These are phyloP conservation scores for Mantis religiosa DNA, from an alignment of 2,888 invertebrate genomes.

Conservation along the genomic window DNA sequence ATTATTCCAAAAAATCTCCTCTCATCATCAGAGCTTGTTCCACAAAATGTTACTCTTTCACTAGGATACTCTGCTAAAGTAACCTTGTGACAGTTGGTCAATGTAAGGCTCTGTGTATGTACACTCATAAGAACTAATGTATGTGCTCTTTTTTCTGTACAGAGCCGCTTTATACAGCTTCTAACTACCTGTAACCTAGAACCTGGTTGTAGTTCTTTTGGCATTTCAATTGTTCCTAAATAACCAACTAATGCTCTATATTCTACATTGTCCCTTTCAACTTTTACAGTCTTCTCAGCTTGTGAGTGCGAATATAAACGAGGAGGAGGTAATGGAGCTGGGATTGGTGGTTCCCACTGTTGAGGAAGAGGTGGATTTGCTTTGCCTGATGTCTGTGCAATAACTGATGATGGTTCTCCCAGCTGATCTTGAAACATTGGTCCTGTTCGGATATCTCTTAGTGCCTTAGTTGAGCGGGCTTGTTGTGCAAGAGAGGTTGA, in stretches of 20 bases:
- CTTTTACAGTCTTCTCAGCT: constrained; percentile 24
- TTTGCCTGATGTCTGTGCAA: constrained; percentile 22
- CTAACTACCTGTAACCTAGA: constrained; percentile 70
- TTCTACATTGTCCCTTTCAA: constrained; percentile 32
- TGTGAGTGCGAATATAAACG: constrained; percentile 39
- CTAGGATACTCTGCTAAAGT: constrained; percentile 83
- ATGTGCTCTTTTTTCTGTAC: constrained; percentile 83
- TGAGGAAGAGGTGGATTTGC: constrained; percentile 40
- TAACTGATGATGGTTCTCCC: constrained; percentile 17
- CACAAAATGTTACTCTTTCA: constrained; percentile 81
- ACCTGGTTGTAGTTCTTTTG: constrained; percentile 71
- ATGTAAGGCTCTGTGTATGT: constrained; percentile 70
- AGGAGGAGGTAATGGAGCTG: constrained; percentile 45
- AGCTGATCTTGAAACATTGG: constrained; percentile 47
- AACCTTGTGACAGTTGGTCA: constrained; percentile 73
- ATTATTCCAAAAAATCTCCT: constrained; percentile 89
- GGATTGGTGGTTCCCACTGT: constrained; percentile 44
- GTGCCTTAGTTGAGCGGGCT: constrained; percentile 49
- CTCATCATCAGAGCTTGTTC: constrained; percentile 86
- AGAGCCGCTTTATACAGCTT: constrained; percentile 81
- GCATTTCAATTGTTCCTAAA: constrained; percentile 93
- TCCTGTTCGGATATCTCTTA: constrained; percentile 50
- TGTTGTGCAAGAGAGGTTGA: constrained; percentile 37
- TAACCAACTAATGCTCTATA: constrained; percentile 84
- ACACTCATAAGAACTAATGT: constrained; percentile 83